These are phyloP conservation scores for Cygnus buccinator DNA, from an alignment of 2,113 vertebrate genomes.

Conservation along the genomic window DNA sequence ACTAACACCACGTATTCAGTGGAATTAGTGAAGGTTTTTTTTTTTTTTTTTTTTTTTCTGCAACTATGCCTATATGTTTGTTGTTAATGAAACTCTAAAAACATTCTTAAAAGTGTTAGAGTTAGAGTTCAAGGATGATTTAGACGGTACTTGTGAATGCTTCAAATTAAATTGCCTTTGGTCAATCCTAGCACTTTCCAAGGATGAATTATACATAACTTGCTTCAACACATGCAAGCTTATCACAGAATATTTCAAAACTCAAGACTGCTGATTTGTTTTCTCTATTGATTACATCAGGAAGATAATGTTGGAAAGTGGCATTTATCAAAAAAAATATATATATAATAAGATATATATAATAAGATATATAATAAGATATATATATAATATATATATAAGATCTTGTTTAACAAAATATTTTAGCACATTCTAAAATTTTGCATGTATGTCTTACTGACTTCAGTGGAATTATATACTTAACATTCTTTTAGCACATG, in stretches of 20 bases:
- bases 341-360: too few relatives aligned
- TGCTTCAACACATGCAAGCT: not conserved
- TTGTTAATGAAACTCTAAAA: not conserved
- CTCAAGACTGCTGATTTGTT: not conserved
- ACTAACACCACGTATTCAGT: not conserved
- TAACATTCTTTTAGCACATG: not conserved
- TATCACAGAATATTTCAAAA: not conserved
- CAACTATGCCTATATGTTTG: not conserved
- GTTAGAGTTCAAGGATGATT: not conserved
- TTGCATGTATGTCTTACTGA: not conserved
- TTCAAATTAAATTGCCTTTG: constrained; percentile 12
- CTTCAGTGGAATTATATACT: not conserved
- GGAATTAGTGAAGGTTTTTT: not conserved
- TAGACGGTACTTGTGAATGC: not conserved
- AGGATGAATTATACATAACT: not conserved
- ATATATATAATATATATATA: too few relatives aligned
- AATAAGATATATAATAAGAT: too few relatives aligned
- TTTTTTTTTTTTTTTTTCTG: not conserved
- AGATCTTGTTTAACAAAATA: not conserved
- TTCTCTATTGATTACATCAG: not conserved
- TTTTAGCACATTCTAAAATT: not conserved
- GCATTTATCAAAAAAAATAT: too few relatives aligned
- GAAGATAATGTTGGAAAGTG: not conserved
- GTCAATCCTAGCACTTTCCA: not conserved
- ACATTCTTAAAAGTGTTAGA: not conserved